Evolutionary conservation across 1,140 invertebrate genomes (phyloP).

Genomic region (Megalopta genalis): DNA sequence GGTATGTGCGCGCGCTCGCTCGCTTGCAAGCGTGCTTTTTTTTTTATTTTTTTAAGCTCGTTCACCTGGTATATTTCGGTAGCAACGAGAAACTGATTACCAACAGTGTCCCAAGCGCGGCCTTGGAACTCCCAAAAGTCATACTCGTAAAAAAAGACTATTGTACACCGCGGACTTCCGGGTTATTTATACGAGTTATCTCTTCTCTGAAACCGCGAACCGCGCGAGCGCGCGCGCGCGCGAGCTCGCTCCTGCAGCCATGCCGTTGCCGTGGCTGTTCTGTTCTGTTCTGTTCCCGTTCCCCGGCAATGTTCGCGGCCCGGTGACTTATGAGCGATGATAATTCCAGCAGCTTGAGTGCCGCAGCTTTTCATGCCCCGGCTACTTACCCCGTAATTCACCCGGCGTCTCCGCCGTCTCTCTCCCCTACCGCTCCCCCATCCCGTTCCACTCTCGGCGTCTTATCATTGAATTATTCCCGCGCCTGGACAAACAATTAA

Average conservation of each 20-base stretch:
- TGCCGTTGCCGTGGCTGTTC: too few species aligned
- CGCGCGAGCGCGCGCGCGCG: neutral
- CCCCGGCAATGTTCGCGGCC: constrained; percentile 46
- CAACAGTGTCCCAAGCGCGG: constrained; percentile 61
- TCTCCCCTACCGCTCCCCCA: neutral
- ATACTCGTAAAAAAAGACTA: constrained; percentile 65
- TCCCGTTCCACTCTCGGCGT: constrained; percentile 4
- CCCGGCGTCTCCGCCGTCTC: too few species aligned
- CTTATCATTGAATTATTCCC: constrained; percentile 58
- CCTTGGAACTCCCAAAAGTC: constrained; percentile 66
- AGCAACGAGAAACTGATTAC: constrained; percentile 65
- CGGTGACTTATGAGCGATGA: constrained; percentile 64
- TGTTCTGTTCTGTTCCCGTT: too few species aligned
- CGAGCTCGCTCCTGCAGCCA: too few species aligned
- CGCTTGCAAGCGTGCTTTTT: neutral
- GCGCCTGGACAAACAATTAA: constrained; percentile 44
- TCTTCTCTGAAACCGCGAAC: constrained; percentile 62
- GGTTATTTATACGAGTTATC: constrained; percentile 68
- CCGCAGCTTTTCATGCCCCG: constrained; percentile 35
- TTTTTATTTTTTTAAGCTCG: neutral
- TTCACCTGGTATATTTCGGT: constrained; percentile 50
- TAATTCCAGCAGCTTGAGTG: constrained; percentile 63
- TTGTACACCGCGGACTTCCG: constrained; percentile 66
- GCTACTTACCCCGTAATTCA: constrained; percentile 3
- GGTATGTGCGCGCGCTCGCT: too few species aligned